Percentiles rank a stretch among this genome's conserved stretches.
These are phyloP conservation scores for Brenthis ino DNA, from an alignment of 2,888 invertebrate species.

Conservation along the genomic window DNA sequence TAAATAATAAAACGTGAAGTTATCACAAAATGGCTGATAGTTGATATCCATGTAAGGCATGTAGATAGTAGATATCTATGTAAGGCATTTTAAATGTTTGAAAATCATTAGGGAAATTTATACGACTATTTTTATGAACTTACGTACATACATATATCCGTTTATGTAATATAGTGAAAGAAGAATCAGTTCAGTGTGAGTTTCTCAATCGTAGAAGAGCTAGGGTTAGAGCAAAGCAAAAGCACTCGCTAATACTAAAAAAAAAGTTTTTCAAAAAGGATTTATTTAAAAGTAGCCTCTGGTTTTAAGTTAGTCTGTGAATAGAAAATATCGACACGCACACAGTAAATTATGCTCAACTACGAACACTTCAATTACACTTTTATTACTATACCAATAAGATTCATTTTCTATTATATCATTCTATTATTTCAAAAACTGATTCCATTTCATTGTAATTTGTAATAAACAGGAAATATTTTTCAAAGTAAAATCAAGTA, in stretches of 20 bases:
- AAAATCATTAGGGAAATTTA: no score
- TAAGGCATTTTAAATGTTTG: no score
- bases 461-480: constrained; percentile 2
- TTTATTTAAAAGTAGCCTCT: not conserved
- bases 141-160: no score
- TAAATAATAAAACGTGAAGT: no score
- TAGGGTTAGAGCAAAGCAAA: not conserved
- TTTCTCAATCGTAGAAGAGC: no score
- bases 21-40: no score
- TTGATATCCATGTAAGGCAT: no score
- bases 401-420: not conserved
- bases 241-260: not conserved
- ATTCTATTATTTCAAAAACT: constrained; percentile 2
- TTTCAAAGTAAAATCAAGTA: constrained; percentile 5
- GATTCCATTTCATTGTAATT: constrained; percentile 9
- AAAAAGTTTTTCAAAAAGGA: not conserved
- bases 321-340: constrained; percentile 25
- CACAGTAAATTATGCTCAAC: constrained; percentile 22
- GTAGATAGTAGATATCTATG: no score
- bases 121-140: no score
- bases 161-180: no score
- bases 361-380: not conserved
- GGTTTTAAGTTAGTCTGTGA: constrained; percentile 3
- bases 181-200: no score
- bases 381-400: constrained; percentile 7